phyloP scores from a whole-genome alignment of 37 sponge, comb jelly and placozoan genomes.

The Eunapius fragilis region DNA sequence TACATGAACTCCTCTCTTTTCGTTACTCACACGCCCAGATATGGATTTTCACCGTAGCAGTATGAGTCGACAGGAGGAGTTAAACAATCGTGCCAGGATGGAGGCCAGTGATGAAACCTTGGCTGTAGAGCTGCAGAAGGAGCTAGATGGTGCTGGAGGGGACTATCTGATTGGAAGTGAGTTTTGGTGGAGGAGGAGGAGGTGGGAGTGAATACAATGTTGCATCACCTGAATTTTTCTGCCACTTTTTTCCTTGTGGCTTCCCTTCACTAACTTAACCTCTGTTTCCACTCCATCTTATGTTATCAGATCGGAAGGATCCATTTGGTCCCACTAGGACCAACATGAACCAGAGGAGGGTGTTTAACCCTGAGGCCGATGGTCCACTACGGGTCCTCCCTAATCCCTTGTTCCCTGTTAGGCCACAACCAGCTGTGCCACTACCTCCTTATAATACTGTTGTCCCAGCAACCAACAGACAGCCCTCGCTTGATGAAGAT shows the following conservation, averaged over 20 bases:
- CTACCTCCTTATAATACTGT: not conserved
- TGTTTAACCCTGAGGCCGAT: not conserved
- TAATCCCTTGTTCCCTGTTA: not conserved
- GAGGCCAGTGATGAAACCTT: not conserved
- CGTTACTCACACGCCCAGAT: constrained; percentile 3
- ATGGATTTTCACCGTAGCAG: not conserved
- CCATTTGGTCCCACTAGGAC: not conserved
- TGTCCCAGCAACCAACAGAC: not conserved
- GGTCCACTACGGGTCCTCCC: not conserved
- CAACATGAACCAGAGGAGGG: not conserved
- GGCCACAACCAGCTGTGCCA: not conserved
- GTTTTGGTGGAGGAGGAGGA: no score
- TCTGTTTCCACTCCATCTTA: not conserved
- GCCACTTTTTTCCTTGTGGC: not conserved
- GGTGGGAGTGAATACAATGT: not conserved
- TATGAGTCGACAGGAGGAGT: constrained; percentile 7
- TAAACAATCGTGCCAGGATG: not conserved
- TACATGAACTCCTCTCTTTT: not conserved
- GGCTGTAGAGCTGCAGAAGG: constrained; percentile 8
- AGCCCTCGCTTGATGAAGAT: not conserved
- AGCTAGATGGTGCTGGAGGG: not conserved
- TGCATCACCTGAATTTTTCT: not conserved
- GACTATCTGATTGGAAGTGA: not conserved
- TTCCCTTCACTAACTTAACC: not conserved
- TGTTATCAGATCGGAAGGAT: not conserved